Conservation (phyloP, 1,140 invertebrate genomes). For the Lordiphosa stackelbergi region DNA sequence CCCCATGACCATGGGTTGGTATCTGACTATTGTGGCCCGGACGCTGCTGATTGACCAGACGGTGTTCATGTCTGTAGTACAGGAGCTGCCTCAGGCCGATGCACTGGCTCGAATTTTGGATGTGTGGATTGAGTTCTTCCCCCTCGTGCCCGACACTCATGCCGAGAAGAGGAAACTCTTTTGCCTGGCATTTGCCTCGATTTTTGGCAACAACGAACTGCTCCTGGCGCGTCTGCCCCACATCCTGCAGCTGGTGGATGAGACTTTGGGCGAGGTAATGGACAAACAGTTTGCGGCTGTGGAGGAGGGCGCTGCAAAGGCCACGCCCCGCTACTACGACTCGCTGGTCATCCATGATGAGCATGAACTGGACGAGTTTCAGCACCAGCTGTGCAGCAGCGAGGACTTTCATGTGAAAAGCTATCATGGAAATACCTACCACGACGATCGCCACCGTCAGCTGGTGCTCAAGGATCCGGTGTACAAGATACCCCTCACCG, state of each 20-base stretch:
- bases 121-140: constrained; percentile 89
- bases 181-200: constrained; percentile 88
- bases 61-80: constrained; percentile 83
- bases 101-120: constrained; percentile 85
- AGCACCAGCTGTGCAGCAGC: constrained; percentile 36
- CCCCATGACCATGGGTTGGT: constrained; percentile 86
- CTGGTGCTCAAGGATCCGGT: constrained; percentile 84
- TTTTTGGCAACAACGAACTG: constrained; percentile 84
- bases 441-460: constrained; percentile 79
- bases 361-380: constrained; percentile 62
- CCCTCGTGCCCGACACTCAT: constrained; percentile 86
- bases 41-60: constrained; percentile 86
- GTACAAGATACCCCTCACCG: constrained; percentile 83
- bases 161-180: constrained; percentile 89
- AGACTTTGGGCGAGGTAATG: constrained; percentile 92
- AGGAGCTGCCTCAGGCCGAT: constrained; percentile 79
- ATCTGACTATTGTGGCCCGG: constrained; percentile 86
- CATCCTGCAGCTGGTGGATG: constrained; percentile 87
- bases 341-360: constrained; percentile 71
- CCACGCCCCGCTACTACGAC: constrained; percentile 59
- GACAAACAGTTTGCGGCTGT: constrained; percentile 79
- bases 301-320: constrained; percentile 35
- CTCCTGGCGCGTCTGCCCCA: constrained; percentile 86
- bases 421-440: constrained; percentile 71
- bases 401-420: constrained; percentile 68